Base-by-base conservation (phyloP, 2,888 invertebrate species). In the Cacoxenus indagator region DNA sequence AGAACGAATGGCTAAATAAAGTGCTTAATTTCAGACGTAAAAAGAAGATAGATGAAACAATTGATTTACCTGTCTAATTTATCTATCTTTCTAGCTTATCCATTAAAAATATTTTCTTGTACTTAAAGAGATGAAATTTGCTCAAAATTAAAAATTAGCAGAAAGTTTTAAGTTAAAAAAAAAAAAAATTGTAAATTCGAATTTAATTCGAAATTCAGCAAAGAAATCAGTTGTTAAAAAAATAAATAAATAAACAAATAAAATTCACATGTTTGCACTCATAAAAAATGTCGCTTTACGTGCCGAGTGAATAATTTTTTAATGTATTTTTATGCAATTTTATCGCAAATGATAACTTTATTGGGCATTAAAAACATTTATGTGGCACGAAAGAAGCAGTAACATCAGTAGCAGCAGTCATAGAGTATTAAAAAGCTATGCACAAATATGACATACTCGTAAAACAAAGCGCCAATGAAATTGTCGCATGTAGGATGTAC, bases 341-440 rank as follows among this genome's bases (percentile, higher is more conserved):
- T 78, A 76, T 82, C 72, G 65, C 66, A 66, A 75, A 76, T 70
- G 72, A 81, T 82, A 71, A 81, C 72, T 77, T 80, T 74, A 82
- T 81, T 76, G 72, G 81, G 73, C 83, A 75, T 80, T 82, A 82
- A 80, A 80, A 81, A 77, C 73, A 73, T 74, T 72, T 76, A 82
- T 48, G 59, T 67, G 59, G 17, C 48, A 26, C 19, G 29, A 45
- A 9, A 51, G 22, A 19, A 51, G 14, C 14, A 8, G 37, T 37
- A 37, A 14, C 14, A 8, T 8, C 37, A 11, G 37, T 37, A 8
- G 17, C 51, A 17, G 22, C 51, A 22, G 17, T 22, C 51, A 51
- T 9, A 71, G 74, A 70, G 24, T 75, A 82, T 82, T 82, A 81
- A 79, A 82, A 79, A 76, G 75, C 72, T 71, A 76, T 82, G 64